Conservation (phyloP, 2,888 invertebrate genomes). For the Mongoloraphidia duomilia region DNA sequence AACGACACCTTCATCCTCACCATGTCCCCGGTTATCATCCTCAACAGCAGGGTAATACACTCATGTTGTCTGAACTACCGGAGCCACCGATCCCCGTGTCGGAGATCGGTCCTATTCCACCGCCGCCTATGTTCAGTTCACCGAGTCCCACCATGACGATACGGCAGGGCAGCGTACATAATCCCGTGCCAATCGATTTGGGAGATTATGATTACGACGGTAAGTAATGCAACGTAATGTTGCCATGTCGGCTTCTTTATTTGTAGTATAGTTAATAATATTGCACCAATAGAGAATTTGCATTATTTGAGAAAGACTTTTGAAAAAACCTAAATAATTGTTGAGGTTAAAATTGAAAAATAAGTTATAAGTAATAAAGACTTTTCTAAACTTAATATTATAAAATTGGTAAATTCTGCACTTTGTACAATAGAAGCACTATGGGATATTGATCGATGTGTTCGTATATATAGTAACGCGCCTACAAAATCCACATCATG, state of each 20-base stretch:
- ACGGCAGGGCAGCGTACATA: conserved; percentile 25
- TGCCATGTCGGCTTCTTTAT: background rate
- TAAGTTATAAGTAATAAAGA: no score
- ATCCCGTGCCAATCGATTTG: conserved; percentile 24
- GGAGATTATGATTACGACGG: conserved; percentile 52
- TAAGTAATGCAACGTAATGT: conserved; percentile 22
- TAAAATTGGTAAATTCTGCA: no score
- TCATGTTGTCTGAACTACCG: conserved; percentile 74
- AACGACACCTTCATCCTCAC: conserved; percentile 20
- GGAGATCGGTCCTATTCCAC: conserved; percentile 86
- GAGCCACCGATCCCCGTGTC: conserved; percentile 85
- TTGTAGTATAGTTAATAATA: background rate
- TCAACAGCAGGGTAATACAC: conserved; percentile 22
- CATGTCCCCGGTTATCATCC: conserved; percentile 11
- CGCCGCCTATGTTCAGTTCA: conserved; percentile 91
- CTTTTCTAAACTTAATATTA: no score
- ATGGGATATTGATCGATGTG: no score
- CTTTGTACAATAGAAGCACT: no score
- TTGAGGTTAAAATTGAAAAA: no score
- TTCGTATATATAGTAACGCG: no score
- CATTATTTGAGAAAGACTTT: no score
- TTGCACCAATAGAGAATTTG: no score
- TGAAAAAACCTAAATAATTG: no score
- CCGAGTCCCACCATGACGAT: conserved; percentile 56
- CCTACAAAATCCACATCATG: no score